A percentile compares a stretch with the other conserved stretches of the same genome.
phyloP scores from a whole-genome alignment of 2,888 invertebrate genomes.

The Diadromus collaris region DNA sequence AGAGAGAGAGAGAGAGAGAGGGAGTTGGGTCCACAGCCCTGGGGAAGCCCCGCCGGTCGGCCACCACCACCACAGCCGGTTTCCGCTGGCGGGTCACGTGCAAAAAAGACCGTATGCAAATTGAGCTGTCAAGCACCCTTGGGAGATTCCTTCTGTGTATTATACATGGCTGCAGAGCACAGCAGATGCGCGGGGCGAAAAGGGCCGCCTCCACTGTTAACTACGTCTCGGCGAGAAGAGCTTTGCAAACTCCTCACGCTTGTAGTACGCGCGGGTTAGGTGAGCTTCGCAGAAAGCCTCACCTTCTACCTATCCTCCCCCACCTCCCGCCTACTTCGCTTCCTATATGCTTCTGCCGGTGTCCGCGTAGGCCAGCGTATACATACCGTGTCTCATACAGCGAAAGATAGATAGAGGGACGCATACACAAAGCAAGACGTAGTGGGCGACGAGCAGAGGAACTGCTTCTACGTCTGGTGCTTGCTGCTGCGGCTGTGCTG shows the following conservation, averaged over 20 bases:
- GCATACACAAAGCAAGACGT: conserved; percentile 52
- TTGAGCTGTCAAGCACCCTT: conserved; percentile 76
- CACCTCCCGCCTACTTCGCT: conserved; percentile 4
- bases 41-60: conserved; percentile 26
- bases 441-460: conserved; percentile 50
- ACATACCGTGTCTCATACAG: conserved; percentile 44
- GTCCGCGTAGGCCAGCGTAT: conserved; percentile 40
- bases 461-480: conserved; percentile 52
- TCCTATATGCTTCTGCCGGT: conserved; percentile 43
- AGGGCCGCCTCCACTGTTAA: conserved; percentile 68
- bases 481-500: conserved; percentile 25
- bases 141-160: conserved; percentile 75
- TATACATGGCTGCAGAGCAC: conserved; percentile 70
- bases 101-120: conserved; percentile 73
- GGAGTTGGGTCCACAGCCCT: conserved; percentile 24
- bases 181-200: conserved; percentile 37
- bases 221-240: conserved; percentile 74
- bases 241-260: conserved; percentile 78
- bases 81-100: conserved; percentile 59
- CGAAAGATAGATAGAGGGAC: conserved; percentile 49
- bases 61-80: conserved; percentile 32
- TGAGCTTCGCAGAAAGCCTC: conserved; percentile 51
- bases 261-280: conserved; percentile 61
- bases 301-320: conserved; percentile 18
- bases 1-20: conserved; percentile 23